Evolutionary conservation across 1,140 invertebrate genomes (phyloP).

Genomic region (Plectrocnemia conspersa): DNA sequence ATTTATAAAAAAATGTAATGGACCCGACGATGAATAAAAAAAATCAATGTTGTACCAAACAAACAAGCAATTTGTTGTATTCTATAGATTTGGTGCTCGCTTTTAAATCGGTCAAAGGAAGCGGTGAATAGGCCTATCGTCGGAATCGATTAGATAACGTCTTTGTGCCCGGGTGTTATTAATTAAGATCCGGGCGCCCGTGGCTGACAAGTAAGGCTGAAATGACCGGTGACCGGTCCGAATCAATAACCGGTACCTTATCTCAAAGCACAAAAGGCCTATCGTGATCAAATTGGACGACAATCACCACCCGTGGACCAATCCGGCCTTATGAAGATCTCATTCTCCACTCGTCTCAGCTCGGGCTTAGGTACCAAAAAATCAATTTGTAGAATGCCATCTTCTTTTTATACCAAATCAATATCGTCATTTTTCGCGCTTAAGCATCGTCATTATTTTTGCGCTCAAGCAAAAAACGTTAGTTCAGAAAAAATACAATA

Average conservation of each 20-base stretch:
- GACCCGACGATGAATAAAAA: too few relatives aligned
- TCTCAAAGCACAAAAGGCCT: background rate
- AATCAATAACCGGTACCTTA: conserved; percentile 2
- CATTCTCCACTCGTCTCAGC: too few relatives aligned
- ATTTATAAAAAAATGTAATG: too few relatives aligned
- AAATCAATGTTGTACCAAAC: too few relatives aligned
- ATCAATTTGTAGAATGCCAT: too few relatives aligned
- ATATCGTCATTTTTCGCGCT: background rate
- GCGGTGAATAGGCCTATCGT: background rate
- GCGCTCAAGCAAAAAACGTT: background rate
- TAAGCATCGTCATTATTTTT: background rate
- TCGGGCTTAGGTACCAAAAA: too few relatives aligned
- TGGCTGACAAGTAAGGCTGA: conserved; percentile 3
- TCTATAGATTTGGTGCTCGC: too few relatives aligned
- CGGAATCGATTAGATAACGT: conserved; percentile 11
- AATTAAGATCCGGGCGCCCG: conserved; percentile 20
- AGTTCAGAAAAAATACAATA: background rate
- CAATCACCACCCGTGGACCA: background rate
- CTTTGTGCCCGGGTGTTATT: conserved; percentile 15
- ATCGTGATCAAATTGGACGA: conserved; percentile 1
- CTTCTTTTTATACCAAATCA: background rate
- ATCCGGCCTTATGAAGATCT: too few relatives aligned
- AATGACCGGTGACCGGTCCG: background rate
- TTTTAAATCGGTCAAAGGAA: too few relatives aligned
- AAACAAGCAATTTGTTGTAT: too few relatives aligned